Evolutionary conservation across 2,888 invertebrate species (phyloP).

Genomic region (Alloscopus bannaensis): DNA sequence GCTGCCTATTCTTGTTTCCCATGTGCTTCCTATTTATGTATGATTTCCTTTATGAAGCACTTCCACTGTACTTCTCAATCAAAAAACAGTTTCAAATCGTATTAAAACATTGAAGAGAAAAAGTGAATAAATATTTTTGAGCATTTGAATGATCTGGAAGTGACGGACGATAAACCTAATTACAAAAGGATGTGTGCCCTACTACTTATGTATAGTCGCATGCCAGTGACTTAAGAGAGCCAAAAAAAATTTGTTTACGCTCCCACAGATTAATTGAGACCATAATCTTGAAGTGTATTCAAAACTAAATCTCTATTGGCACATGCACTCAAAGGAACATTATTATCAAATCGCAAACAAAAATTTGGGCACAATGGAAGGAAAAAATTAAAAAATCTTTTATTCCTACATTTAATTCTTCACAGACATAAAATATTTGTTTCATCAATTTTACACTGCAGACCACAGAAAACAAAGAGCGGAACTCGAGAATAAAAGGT

Average conservation of each 20-base stretch:
- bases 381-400: too few species aligned
- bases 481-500: conserved; percentile 16
- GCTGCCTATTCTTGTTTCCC: too few species aligned
- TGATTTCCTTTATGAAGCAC: background rate
- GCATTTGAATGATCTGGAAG: conserved; percentile 46
- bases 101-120: conserved; percentile 30
- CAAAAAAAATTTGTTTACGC: too few species aligned
- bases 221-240: too few species aligned
- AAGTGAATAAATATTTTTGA: conserved; percentile 22
- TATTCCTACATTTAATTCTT: too few species aligned
- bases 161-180: conserved; percentile 37
- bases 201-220: too few species aligned
- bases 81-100: conserved; percentile 35
- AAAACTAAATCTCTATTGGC: too few species aligned
- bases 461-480: conserved; percentile 9
- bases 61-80: conserved; percentile 2
- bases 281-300: too few species aligned
- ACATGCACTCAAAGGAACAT: too few species aligned
- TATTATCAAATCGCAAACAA: background rate
- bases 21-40: background rate
- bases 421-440: too few species aligned
- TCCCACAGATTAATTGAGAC: too few species aligned
- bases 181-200: conserved; percentile 47
- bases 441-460: background rate
- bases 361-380: background rate